A percentile compares a stretch with the other conserved stretches of the same genome.
phyloP scores from a whole-genome alignment of 2,888 invertebrate genomes.

The Dolichomitus sp. region DNA sequence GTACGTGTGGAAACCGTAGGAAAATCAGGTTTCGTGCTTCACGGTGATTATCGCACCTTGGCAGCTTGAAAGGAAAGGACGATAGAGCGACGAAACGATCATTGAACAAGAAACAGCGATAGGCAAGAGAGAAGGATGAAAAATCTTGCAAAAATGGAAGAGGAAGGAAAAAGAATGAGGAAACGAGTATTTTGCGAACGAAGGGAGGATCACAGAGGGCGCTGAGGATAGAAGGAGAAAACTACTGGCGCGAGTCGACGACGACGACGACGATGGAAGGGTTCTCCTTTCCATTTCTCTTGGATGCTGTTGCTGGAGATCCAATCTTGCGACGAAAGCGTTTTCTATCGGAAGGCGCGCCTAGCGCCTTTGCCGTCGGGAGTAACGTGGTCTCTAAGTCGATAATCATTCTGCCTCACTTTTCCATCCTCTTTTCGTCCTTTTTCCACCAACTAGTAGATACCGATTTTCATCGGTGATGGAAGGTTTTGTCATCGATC shows the following conservation, averaged over 20 bases:
- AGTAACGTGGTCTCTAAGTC: constrained; percentile 18
- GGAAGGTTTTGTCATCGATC: background rate
- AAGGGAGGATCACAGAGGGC: background rate
- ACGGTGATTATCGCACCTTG: constrained; percentile 24
- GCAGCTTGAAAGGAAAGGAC: background rate
- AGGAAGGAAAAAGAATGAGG: background rate
- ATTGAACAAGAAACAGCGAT: constrained; percentile 2
- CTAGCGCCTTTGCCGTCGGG: constrained; percentile 5
- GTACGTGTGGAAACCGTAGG: background rate
- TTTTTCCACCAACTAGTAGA: background rate
- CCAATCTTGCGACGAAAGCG: constrained; percentile 40
- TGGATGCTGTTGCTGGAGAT: constrained; percentile 33
- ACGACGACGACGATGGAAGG: constrained; percentile 11
- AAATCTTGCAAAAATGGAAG: background rate
- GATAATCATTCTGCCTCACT: constrained; percentile 22
- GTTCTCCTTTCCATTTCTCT: constrained; percentile 39
- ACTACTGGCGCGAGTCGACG: background rate
- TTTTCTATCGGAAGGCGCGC: constrained; percentile 34
- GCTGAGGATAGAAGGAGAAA: background rate
- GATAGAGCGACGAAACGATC: background rate
- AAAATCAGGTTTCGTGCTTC: constrained; percentile 11
- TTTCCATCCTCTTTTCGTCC: background rate
- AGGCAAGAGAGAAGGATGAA: constrained; percentile 12
- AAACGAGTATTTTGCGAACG: constrained; percentile 32
- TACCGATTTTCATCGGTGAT: background rate